phyloP scores from a whole-genome alignment of 2,113 vertebrate genomes.

The Cranoglanis bouderius region DNA sequence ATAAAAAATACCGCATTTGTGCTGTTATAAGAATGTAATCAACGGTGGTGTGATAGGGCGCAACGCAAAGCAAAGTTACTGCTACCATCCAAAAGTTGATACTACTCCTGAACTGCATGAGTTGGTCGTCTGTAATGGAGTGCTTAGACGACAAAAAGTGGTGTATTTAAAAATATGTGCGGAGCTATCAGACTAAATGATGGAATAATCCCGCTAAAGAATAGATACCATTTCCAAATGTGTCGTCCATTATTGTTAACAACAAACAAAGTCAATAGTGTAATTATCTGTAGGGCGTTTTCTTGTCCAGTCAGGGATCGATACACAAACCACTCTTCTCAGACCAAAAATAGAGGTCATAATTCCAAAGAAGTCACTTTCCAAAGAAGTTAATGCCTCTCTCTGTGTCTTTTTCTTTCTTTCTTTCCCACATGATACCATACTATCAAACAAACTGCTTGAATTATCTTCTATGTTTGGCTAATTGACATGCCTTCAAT shows the following conservation, averaged over 20 bases:
- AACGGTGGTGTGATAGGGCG: neutral
- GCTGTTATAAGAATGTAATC: neutral
- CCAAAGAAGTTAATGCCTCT: neutral
- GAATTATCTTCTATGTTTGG: neutral
- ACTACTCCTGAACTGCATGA: neutral
- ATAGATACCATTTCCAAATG: neutral
- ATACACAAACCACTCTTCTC: neutral
- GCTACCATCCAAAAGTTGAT: neutral
- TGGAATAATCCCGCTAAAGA: neutral
- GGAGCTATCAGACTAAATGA: neutral
- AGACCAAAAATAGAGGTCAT: neutral
- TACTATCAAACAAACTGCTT: too few relatives aligned
- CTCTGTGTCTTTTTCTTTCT: neutral
- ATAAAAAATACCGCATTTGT: neutral
- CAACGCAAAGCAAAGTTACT: neutral
- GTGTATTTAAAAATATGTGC: neutral
- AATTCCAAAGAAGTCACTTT: neutral
- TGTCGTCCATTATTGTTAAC: neutral
- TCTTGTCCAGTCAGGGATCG: neutral
- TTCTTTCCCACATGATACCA: neutral
- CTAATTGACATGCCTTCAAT: too few relatives aligned
- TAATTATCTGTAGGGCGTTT: neutral
- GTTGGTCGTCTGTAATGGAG: neutral
- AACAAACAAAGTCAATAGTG: neutral
- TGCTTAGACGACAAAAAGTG: neutral